These are phyloP conservation scores for Malthinus flaveolus DNA, from an alignment of 2,888 invertebrate genomes.

Conservation along the genomic window DNA sequence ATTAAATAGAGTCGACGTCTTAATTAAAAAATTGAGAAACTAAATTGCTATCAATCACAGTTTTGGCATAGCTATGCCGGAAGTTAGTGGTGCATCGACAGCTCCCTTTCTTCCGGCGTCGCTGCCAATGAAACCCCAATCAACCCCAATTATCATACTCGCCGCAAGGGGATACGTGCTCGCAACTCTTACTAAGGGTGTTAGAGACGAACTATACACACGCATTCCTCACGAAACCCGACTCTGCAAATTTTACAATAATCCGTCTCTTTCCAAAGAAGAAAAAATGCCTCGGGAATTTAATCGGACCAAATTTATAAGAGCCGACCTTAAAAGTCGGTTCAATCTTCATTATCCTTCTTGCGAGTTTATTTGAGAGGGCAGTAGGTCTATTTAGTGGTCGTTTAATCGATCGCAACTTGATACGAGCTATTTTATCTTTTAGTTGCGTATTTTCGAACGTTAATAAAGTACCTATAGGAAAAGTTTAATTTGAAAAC, in stretches of 20 bases:
- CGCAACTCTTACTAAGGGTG: constrained; percentile 25
- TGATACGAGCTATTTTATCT: background rate
- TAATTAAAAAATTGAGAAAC: constrained; percentile 32
- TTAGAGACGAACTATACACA: constrained; percentile 17
- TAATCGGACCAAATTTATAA: no score
- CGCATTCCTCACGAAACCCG: constrained; percentile 26
- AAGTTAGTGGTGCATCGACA: constrained; percentile 38
- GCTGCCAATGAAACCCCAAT: constrained; percentile 51
- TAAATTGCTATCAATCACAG: constrained; percentile 45
- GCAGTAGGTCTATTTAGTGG: constrained; percentile 1
- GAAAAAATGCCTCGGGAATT: no score
- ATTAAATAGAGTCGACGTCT: constrained; percentile 29
- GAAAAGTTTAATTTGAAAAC: no score
- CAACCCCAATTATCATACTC: constrained; percentile 53
- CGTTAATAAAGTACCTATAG: no score
- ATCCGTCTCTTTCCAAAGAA: no score
- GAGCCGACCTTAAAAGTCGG: no score
- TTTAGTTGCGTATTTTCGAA: no score
- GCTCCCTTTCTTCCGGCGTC: constrained; percentile 38
- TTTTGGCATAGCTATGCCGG: constrained; percentile 37
- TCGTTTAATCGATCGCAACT: background rate
- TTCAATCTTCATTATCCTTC: background rate
- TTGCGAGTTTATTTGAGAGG: background rate
- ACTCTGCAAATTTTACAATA: no score
- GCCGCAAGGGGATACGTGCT: constrained; percentile 38